These are phyloP conservation scores for Mus spicilegus DNA, from an alignment of 2,113 vertebrate genomes.

Conservation along the genomic window DNA sequence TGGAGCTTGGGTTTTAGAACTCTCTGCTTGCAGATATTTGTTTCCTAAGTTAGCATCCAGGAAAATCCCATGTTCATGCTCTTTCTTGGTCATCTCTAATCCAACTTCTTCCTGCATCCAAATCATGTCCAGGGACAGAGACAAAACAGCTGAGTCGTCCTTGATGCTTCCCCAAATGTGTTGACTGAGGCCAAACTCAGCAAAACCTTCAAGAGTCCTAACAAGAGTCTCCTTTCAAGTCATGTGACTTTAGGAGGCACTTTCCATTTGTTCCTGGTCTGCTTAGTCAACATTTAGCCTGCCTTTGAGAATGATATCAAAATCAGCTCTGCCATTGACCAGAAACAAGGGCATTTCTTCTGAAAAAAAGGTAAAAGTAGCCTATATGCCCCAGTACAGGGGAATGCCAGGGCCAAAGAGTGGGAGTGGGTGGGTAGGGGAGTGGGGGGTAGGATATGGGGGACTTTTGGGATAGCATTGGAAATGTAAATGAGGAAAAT, in stretches of 20 bases:
- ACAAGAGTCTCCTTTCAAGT: not conserved
- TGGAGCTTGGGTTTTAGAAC: conserved; percentile 4
- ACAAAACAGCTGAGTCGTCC: not conserved
- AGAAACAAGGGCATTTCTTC: conserved; percentile 3
- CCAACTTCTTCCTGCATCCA: not conserved
- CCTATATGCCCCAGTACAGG: not conserved
- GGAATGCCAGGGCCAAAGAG: too few relatives aligned
- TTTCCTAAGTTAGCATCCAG: not conserved
- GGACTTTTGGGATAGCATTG: too few relatives aligned
- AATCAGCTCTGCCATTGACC: not conserved
- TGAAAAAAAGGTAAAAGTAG: conserved; percentile 36
- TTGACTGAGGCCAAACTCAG: not conserved
- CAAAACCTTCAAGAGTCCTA: not conserved
- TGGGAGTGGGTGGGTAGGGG: too few relatives aligned
- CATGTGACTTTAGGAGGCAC: not conserved
- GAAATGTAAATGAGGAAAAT: too few relatives aligned
- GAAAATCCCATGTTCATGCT: not conserved
- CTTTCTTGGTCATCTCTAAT: not conserved
- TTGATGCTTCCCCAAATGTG: not conserved
- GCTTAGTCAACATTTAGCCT: not conserved
- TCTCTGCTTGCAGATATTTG: not conserved
- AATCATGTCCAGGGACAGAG: not conserved
- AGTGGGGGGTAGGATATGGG: too few relatives aligned
- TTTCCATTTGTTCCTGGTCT: not conserved
- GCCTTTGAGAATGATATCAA: not conserved